phyloP scores from a whole-genome alignment of 2,888 invertebrate species.

The Melieria omissa region DNA sequence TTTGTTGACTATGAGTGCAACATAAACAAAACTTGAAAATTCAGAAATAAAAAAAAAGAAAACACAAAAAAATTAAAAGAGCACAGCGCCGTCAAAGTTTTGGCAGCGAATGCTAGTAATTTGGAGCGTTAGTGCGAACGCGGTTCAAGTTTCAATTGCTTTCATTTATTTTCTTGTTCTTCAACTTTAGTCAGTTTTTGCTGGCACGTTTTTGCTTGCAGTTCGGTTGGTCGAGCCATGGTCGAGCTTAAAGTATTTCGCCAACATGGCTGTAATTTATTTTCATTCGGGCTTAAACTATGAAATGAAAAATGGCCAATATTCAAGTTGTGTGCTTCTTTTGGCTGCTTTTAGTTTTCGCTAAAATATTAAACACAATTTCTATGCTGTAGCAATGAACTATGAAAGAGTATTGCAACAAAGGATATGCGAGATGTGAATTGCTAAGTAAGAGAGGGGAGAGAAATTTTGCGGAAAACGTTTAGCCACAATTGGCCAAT shows the following conservation, averaged over 20 bases:
- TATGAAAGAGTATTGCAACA: too few relatives aligned
- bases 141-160: slow-evolving; percentile 22
- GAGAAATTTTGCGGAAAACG: too few relatives aligned
- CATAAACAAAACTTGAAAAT: background rate
- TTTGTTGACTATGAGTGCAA: too few relatives aligned
- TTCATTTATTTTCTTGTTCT: slow-evolving; percentile 23
- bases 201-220: slow-evolving; percentile 9
- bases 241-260: background rate
- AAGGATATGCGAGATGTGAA: too few relatives aligned
- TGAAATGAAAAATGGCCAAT: slow-evolving; percentile 31
- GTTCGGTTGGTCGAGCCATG: background rate
- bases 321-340: background rate
- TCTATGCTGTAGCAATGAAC: too few relatives aligned
- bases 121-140: background rate
- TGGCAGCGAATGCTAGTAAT: background rate
- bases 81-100: background rate
- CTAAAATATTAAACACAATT: too few relatives aligned
- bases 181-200: slow-evolving; percentile 1
- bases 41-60: background rate
- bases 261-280: slow-evolving; percentile 20
- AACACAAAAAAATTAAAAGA: background rate
- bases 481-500: too few relatives aligned
- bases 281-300: slow-evolving; percentile 18
- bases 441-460: too few relatives aligned
- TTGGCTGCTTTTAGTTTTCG: too few relatives aligned